Conservation (phyloP, 2,797 vertebrate species). For the Mico argentatus region DNA sequence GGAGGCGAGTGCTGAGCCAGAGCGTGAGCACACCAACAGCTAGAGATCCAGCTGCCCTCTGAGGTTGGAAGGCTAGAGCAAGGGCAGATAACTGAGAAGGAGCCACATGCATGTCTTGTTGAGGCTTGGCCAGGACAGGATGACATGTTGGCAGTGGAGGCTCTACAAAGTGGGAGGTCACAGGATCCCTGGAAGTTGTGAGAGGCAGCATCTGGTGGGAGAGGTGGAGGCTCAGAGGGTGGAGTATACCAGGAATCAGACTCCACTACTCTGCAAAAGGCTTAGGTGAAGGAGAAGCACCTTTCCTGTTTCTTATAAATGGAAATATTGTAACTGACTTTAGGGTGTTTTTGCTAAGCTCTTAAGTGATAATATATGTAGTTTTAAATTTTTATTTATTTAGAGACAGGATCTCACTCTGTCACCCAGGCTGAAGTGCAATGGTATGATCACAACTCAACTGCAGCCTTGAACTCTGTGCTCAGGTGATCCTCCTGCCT, state of each 20-base stretch:
- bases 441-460: neutral
- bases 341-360: neutral
- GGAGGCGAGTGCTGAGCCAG: neutral
- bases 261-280: neutral
- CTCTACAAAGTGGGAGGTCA: neutral
- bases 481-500: neutral
- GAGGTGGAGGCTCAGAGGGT: neutral
- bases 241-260: neutral
- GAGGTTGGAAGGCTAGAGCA: neutral
- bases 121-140: neutral
- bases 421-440: neutral
- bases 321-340: neutral
- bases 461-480: neutral
- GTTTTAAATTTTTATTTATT: neutral
- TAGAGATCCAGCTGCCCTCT: neutral
- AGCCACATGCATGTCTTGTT: rapidly evolving
- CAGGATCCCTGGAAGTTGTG: neutral
- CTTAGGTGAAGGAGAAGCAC: neutral
- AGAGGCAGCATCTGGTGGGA: neutral
- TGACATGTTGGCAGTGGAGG: neutral
- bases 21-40: neutral
- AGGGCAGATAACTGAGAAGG: neutral
- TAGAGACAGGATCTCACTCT: neutral
- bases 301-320: neutral
- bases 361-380: neutral